phyloP scores from a whole-genome alignment of 2,888 invertebrate genomes.

The Plagodis dolabraria region DNA sequence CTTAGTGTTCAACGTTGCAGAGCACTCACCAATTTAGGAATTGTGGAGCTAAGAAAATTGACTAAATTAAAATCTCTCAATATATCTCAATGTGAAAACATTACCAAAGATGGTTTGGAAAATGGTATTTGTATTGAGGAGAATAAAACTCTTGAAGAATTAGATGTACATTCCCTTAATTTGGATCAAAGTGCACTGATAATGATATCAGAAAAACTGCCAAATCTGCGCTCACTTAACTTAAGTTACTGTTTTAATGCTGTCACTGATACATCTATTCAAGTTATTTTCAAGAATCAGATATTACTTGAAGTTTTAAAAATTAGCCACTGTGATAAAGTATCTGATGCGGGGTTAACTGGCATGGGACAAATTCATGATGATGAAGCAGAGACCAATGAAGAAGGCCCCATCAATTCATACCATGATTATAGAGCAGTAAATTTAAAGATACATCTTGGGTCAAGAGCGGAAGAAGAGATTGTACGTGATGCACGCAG shows the following conservation, averaged over 20 bases:
- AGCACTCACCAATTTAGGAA: slow-evolving; percentile 86
- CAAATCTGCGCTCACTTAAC: slow-evolving; percentile 85
- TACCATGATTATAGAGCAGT: slow-evolving; percentile 53
- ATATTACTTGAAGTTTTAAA: slow-evolving; percentile 84
- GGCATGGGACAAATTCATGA: slow-evolving; percentile 82
- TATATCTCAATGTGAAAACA: slow-evolving; percentile 87
- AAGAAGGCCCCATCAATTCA: slow-evolving; percentile 65
- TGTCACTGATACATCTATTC: slow-evolving; percentile 88
- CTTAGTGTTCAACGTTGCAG: slow-evolving; percentile 87
- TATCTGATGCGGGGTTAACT: slow-evolving; percentile 89
- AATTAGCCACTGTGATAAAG: slow-evolving; percentile 87
- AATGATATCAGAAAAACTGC: slow-evolving; percentile 84
- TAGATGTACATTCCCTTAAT: slow-evolving; percentile 85
- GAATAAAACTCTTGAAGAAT: slow-evolving; percentile 77
- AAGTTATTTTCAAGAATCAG: slow-evolving; percentile 88
- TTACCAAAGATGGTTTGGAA: slow-evolving; percentile 86
- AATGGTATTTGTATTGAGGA: slow-evolving; percentile 83
- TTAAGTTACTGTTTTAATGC: slow-evolving; percentile 88
- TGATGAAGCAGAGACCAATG: slow-evolving; percentile 51
- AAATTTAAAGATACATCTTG: slow-evolving; percentile 81
- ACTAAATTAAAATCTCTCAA: slow-evolving; percentile 85
- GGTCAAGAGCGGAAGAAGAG: slow-evolving; percentile 88
- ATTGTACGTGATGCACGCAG: slow-evolving; percentile 87
- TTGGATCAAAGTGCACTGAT: slow-evolving; percentile 87
- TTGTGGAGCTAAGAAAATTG: slow-evolving; percentile 81